Evolutionary conservation across 1,140 invertebrate species (phyloP).

Genomic region (Anastrepha obliqua): DNA sequence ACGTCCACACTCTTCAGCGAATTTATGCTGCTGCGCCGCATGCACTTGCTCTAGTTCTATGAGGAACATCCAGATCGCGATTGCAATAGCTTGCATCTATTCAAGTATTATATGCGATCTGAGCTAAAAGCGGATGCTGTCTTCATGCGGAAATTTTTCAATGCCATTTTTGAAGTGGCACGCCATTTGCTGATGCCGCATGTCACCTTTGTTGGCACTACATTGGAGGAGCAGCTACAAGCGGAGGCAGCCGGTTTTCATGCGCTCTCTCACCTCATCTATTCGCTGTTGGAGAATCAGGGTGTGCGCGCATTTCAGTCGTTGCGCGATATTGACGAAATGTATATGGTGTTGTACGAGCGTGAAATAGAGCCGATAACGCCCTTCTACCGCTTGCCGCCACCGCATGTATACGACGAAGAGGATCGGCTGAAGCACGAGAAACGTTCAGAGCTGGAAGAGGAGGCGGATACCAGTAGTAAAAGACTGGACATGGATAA

Average conservation of each 20-base stretch:
- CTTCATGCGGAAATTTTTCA: slow-evolving; percentile 42
- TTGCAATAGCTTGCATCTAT: slow-evolving; percentile 46
- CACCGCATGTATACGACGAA: slow-evolving; percentile 27
- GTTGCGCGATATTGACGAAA: slow-evolving; percentile 54
- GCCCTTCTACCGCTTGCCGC: slow-evolving; percentile 46
- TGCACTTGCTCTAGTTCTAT: background rate
- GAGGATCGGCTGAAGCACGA: slow-evolving; percentile 34
- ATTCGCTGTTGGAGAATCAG: slow-evolving; percentile 41
- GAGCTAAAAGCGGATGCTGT: background rate
- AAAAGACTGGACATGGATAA: background rate
- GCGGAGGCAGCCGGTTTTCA: background rate
- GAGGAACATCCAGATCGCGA: slow-evolving; percentile 8
- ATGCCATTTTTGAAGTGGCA: slow-evolving; percentile 25
- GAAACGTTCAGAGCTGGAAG: background rate
- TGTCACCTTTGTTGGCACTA: slow-evolving; percentile 30
- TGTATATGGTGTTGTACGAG: slow-evolving; percentile 52
- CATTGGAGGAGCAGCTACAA: background rate
- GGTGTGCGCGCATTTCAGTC: slow-evolving; percentile 49
- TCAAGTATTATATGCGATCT: slow-evolving; percentile 21
- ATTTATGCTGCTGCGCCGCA: slow-evolving; percentile 10
- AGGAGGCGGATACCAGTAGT: background rate
- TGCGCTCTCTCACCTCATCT: slow-evolving; percentile 24
- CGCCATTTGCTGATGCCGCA: slow-evolving; percentile 53
- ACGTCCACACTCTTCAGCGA: background rate
- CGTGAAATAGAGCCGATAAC: background rate